Percentiles rank a stretch among this genome's conserved stretches.
Conservation (phyloP, 2,888 invertebrate species). For the Eretmocerus hayati region DNA sequence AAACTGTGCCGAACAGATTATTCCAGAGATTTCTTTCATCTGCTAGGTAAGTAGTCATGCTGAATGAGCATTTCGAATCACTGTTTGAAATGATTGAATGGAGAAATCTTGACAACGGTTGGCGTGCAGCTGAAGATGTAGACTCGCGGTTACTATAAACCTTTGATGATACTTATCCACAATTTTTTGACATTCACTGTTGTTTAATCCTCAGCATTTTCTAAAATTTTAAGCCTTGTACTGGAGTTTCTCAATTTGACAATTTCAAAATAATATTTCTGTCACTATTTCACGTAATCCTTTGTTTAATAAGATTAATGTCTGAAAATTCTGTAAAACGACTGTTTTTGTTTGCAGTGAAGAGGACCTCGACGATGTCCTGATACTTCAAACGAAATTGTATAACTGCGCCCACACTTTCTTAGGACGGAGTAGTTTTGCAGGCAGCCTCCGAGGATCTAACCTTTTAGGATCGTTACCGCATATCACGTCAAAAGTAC, state of each 20-base stretch:
- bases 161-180: no score
- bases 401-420: slow-evolving; percentile 57
- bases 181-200: no score
- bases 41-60: slow-evolving; percentile 49
- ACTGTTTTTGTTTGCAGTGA: slow-evolving; percentile 52
- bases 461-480: slow-evolving; percentile 42
- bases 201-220: no score
- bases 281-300: no score
- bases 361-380: slow-evolving; percentile 65
- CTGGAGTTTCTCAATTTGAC: no score
- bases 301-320: background rate
- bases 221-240: no score
- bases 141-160: no score
- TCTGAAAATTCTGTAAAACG: background rate
- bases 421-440: slow-evolving; percentile 52
- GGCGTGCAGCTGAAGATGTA: no score
- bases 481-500: slow-evolving; percentile 44
- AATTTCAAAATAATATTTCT: no score
- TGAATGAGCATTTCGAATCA: background rate
- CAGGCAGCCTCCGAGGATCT: slow-evolving; percentile 41
- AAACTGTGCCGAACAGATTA: slow-evolving; percentile 50
- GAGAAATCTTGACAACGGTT: background rate
- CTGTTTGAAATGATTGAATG: background rate
- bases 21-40: slow-evolving; percentile 57
- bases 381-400: slow-evolving; percentile 55